Conservation (phyloP, 1,140 invertebrate species). For the Leptinotarsa defecta region DNA sequence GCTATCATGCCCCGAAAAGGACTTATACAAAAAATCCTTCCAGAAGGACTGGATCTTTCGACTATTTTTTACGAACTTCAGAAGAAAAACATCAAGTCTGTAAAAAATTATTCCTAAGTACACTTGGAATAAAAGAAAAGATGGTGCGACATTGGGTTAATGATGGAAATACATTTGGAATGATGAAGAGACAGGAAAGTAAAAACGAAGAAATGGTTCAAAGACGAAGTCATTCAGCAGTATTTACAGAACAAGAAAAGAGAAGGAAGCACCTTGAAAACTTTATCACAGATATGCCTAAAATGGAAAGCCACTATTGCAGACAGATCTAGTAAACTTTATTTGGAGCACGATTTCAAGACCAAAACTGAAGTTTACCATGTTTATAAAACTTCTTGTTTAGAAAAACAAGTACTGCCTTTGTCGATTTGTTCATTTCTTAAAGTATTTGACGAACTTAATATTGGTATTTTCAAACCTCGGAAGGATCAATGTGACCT, state of each 20-base stretch:
- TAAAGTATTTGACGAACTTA: not conserved
- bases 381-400: not conserved
- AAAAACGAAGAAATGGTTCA: conserved; percentile 10
- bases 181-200: conserved; percentile 11
- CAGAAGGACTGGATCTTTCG: conserved; percentile 12
- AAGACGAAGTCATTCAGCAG: no score
- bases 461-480: conserved; percentile 35
- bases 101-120: conserved; percentile 16
- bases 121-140: conserved; percentile 13
- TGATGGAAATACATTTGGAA: conserved; percentile 8
- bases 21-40: not conserved
- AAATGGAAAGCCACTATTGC: conserved; percentile 14
- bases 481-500: conserved; percentile 54
- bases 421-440: not conserved
- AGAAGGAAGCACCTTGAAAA: conserved; percentile 3
- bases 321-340: not conserved
- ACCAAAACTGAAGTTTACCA: not conserved
- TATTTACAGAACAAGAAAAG: conserved; percentile 10
- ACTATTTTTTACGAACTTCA: conserved; percentile 21
- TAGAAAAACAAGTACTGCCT: not conserved
- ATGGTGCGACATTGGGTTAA: conserved; percentile 11
- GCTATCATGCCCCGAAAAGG: not conserved
- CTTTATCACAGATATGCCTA: not conserved
- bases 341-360: not conserved
- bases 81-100: conserved; percentile 21